Conservation (phyloP, 2,113 vertebrate genomes). For the Equus przewalskii region DNA sequence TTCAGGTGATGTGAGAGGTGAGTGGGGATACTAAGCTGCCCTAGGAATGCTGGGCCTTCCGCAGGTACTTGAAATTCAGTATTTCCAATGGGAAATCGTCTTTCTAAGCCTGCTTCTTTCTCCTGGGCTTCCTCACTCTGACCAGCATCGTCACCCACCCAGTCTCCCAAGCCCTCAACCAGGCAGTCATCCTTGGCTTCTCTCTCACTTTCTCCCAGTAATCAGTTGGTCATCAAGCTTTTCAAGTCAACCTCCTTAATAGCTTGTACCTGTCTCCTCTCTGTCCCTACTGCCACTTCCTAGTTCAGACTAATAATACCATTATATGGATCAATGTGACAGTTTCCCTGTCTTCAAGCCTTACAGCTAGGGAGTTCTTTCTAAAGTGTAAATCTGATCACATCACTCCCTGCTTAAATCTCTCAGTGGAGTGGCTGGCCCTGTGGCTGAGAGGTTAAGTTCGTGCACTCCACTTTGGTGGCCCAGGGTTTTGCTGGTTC, state of each 20-base stretch:
- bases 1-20: not conserved
- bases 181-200: not conserved
- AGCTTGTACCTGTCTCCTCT: not conserved
- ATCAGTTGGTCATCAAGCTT: not conserved
- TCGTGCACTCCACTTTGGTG: no score
- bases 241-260: not conserved
- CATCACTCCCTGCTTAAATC: not conserved
- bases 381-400: slow-evolving; percentile 5
- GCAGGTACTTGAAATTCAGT: not conserved
- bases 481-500: no score
- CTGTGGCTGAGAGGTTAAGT: no score
- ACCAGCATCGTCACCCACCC: not conserved
- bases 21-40: not conserved
- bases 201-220: not conserved
- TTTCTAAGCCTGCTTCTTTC: not conserved
- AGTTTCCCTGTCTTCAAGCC: not conserved
- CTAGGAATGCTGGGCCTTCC: not conserved
- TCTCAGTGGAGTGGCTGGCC: not conserved
- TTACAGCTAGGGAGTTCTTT: not conserved
- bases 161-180: not conserved
- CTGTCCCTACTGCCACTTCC: not conserved
- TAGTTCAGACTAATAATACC: not conserved
- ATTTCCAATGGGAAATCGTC: not conserved
- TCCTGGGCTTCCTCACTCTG: not conserved
- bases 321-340: not conserved